Evolutionary conservation across 2,797 vertebrate species (phyloP).

Genomic region (Girardinus metallicus): DNA sequence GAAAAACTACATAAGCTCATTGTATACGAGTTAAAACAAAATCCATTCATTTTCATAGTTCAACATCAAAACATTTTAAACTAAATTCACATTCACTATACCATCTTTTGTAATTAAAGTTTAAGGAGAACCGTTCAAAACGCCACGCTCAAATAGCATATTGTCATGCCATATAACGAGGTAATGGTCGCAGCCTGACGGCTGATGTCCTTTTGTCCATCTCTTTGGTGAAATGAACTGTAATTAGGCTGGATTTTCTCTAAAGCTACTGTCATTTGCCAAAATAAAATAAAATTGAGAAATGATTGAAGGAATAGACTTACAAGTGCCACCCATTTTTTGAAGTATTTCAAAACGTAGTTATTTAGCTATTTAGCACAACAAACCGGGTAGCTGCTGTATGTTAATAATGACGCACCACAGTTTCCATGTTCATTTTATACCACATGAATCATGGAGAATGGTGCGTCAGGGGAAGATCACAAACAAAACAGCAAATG

Average conservation of each 20-base stretch:
- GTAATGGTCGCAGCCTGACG: neutral
- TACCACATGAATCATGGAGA: conserved; percentile 67
- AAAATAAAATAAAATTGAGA: neutral
- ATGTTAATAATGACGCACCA: conserved; percentile 75
- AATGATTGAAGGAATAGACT: neutral
- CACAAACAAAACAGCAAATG: neutral
- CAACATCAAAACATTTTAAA: neutral
- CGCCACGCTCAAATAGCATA: neutral
- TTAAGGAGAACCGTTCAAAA: neutral
- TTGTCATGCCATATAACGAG: neutral
- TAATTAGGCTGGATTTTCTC: neutral
- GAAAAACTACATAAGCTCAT: neutral
- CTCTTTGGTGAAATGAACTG: neutral
- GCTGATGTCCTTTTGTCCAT: neutral
- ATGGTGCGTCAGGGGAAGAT: conserved; percentile 23
- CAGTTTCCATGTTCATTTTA: conserved; percentile 68
- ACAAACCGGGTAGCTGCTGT: conserved; percentile 68
- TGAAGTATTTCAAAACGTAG: neutral
- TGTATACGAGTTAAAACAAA: neutral
- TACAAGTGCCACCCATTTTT: neutral
- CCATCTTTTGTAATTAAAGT: neutral
- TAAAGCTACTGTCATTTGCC: neutral
- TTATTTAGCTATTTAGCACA: conserved; percentile 1
- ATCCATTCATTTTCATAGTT: neutral
- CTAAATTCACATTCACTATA: neutral